A percentile compares a stretch with the other conserved stretches of the same genome.
phyloP scores from a whole-genome alignment of 2,113 vertebrate genomes.

The Hystrix brachyura region DNA sequence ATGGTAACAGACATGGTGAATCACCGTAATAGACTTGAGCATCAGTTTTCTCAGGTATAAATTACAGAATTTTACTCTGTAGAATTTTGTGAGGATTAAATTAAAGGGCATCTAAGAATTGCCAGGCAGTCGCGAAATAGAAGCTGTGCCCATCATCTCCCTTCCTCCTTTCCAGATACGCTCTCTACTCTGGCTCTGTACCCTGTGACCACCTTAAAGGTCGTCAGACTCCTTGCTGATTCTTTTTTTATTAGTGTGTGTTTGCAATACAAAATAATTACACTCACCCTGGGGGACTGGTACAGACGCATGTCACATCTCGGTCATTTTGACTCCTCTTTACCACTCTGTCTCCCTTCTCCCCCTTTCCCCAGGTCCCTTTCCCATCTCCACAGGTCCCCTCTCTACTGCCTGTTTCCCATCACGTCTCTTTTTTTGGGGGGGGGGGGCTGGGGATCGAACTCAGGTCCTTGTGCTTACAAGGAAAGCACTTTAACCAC shows the following conservation, averaged over 20 bases:
- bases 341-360: background rate
- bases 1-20: background rate
- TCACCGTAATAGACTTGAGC: background rate
- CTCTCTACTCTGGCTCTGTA: background rate
- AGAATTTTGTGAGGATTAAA: background rate
- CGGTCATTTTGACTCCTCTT: background rate
- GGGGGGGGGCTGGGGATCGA: too few species aligned
- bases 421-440: background rate
- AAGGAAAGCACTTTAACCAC: too few species aligned
- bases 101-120: background rate
- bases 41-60: background rate
- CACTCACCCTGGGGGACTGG: background rate
- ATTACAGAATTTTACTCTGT: background rate
- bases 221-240: background rate
- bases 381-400: background rate
- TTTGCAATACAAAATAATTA: background rate
- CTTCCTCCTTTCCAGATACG: background rate
- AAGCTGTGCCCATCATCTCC: background rate
- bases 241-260: background rate
- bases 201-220: background rate
- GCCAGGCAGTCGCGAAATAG: background rate
- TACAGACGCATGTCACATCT: too few species aligned
- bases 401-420: background rate
- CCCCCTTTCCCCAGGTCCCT: background rate
- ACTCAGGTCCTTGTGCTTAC: too few species aligned